Evolutionary conservation across 1,140 invertebrate genomes (phyloP), one percentile per base, ranked within the genome.

Genomic region (Asobara japonica): DNA sequence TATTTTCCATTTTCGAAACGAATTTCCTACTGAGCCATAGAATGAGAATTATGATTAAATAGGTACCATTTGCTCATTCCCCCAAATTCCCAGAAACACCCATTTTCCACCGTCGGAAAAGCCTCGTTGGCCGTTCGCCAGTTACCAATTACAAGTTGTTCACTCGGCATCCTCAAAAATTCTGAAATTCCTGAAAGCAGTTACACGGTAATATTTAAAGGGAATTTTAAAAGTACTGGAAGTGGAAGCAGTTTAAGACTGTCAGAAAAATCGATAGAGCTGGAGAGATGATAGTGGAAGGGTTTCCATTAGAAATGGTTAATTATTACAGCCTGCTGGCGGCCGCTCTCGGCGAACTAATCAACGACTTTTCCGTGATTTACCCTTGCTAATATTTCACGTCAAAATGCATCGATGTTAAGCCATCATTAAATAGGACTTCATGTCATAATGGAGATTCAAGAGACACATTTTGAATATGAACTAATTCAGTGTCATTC

Each of bases 71-170:
- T 3, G 2, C 7, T 51, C 3, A 7, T 51, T 16, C 45, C 2
- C n/a, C 3, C 8, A 51, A 51, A 1, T 51, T 18, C n/a, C 20
- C 3, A 5, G 18, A 20, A 20, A 51, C n/a, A 8, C 22, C 51
- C 7, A 56, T 56, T 56, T 56, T 56, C 51, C 22, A 56, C 25
- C 51, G 51, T 22, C 16, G 48, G 31, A 69, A 69, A 69, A 69
- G 31, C 48, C 67, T 60, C 18, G 25, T 69, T 69, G 67, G 67
- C 67, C 31, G 27, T 33, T 8, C 16, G 48, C 67, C 67, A 69
- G 48, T n/a, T 48, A 56, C 67, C 51, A 69, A 69, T 69, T 69
- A 67, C 36, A 67, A 45, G 51, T 69, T 68, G 48, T 68, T 36
- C 31, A 33, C 51, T 69, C 29, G 29, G 22, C 45, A 11, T 69